Evolutionary conservation across 2,797 vertebrate genomes (phyloP).

Genomic region (Urocyon cinereoargenteus): DNA sequence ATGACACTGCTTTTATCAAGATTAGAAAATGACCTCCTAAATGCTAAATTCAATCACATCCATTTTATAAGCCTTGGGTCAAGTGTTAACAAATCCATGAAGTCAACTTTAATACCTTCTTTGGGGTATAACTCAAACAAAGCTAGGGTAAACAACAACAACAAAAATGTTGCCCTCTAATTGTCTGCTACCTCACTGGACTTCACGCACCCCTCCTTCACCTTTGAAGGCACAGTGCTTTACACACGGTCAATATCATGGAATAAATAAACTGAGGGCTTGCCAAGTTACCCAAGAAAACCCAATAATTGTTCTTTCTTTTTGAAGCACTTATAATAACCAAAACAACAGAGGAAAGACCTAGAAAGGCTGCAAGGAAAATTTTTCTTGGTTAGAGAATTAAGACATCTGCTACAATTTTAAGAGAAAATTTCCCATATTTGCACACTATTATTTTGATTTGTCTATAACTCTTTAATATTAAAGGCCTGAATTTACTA

Average conservation of each 20-base stretch:
- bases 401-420: conserved; percentile 49
- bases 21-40: conserved; percentile 38
- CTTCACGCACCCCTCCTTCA: not conserved
- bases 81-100: not conserved
- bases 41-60: not conserved
- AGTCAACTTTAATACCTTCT: not conserved
- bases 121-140: not conserved
- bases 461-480: conserved; percentile 12
- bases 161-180: not conserved
- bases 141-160: conserved; percentile 23
- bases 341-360: conserved; percentile 56
- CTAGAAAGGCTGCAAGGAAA: conserved; percentile 42
- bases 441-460: not conserved
- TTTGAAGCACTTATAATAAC: conserved; percentile 53
- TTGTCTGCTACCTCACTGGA: not conserved
- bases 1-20: not conserved
- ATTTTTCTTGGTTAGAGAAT: conserved; percentile 50
- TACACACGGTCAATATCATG: not conserved
- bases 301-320: conserved; percentile 43
- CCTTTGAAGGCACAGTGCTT: not conserved
- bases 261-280: not conserved
- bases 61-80: conserved; percentile 8
- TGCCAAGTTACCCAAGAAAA: conserved; percentile 40
- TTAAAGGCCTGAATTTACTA: not conserved
- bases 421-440: conserved; percentile 46